Percentiles rank a stretch among this genome's conserved stretches.
These are phyloP conservation scores for Nicator chloris DNA, from an alignment of 2,113 vertebrate species.

Conservation along the genomic window DNA sequence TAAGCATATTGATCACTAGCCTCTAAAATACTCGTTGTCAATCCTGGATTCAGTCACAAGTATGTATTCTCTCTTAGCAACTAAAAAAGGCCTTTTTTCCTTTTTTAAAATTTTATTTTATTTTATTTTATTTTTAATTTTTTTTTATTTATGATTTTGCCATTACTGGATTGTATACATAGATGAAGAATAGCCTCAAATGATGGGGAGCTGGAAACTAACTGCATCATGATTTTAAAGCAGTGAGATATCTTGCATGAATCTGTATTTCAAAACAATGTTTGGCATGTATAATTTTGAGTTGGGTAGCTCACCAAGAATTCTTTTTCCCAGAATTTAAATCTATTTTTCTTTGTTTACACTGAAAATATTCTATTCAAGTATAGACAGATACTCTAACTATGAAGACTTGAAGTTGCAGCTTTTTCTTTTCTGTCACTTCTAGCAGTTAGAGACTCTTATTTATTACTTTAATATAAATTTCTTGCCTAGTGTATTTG, in stretches of 20 bases:
- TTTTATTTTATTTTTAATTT: not conserved
- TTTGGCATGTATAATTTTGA: not conserved
- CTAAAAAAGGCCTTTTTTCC: not conserved
- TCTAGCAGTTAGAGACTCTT: not conserved
- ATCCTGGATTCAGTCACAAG: not conserved
- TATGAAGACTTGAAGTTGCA: not conserved
- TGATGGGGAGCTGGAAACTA: not conserved
- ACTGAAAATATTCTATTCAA: not conserved
- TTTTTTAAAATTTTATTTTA: not conserved
- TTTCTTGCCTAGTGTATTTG: slow-evolving; percentile 12
- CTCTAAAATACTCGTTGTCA: not conserved
- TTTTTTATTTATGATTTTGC: not conserved
- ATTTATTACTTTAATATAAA: slow-evolving; percentile 54
- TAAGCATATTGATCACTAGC: not conserved
- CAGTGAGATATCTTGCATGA: not conserved
- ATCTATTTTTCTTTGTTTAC: not conserved
- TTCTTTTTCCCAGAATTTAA: not conserved
- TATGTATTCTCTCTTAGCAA: not conserved
- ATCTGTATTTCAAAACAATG: not conserved
- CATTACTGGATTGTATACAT: not conserved
- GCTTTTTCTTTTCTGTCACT: not conserved
- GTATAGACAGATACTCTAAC: not conserved
- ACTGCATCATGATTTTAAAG: not conserved
- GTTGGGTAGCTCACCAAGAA: not conserved
- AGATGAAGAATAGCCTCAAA: not conserved